A percentile compares a stretch with the other conserved stretches of the same genome.
These are phyloP conservation scores for Ormyrus pomaceus DNA, from an alignment of 2,888 invertebrate species.

Conservation along the genomic window DNA sequence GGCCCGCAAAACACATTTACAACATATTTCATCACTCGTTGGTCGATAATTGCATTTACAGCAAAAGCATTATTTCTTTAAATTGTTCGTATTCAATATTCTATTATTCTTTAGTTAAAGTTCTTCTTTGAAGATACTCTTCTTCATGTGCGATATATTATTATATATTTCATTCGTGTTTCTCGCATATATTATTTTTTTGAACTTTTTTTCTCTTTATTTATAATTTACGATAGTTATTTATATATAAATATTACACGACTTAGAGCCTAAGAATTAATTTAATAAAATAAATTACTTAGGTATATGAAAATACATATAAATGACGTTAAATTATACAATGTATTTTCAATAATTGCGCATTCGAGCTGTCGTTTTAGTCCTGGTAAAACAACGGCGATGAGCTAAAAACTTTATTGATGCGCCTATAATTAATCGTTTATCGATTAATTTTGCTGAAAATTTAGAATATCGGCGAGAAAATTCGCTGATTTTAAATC, in stretches of 20 bases:
- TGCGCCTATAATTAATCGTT: too few relatives aligned
- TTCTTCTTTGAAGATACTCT: constrained; percentile 4
- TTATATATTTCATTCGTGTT: constrained; percentile 45
- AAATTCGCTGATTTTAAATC: neutral
- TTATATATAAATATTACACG: constrained; percentile 60
- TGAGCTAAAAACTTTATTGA: constrained; percentile 17
- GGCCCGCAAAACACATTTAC: constrained; percentile 68
- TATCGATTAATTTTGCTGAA: neutral
- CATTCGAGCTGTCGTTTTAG: constrained; percentile 42
- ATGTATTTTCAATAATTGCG: constrained; percentile 65
- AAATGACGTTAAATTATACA: constrained; percentile 64
- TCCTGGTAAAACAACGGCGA: constrained; percentile 41
- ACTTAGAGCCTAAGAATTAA: constrained; percentile 65
- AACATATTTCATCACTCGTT: constrained; percentile 60
- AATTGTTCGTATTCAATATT: constrained; percentile 10
- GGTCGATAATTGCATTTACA: constrained; percentile 49
- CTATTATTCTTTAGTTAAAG: neutral
- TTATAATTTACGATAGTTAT: constrained; percentile 49
- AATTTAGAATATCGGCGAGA: neutral
- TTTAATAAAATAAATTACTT: constrained; percentile 70
- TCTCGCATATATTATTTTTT: constrained; percentile 45
- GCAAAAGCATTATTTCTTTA: constrained; percentile 51
- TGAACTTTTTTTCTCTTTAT: constrained; percentile 49
- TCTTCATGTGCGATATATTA: constrained; percentile 57
- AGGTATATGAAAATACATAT: constrained; percentile 64